Conservation (phyloP, 2,113 vertebrate genomes). For the Turdus rufiventris region DNA sequence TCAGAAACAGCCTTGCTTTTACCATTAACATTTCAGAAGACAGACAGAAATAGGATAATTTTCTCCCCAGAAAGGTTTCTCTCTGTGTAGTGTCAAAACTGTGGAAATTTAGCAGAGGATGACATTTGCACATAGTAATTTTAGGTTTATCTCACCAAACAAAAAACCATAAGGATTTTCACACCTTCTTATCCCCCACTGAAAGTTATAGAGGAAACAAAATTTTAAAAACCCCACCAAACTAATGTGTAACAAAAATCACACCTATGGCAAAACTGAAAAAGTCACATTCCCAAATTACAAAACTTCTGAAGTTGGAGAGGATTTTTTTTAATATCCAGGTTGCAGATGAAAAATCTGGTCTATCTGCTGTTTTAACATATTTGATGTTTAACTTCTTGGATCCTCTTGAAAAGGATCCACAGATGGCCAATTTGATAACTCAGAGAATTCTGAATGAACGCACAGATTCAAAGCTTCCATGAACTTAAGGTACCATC, state of each 20-base stretch:
- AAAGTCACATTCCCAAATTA: neutral
- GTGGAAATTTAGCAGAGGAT: neutral
- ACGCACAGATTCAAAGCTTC: neutral
- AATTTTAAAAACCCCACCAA: neutral
- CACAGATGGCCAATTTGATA: neutral
- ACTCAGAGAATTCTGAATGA: neutral
- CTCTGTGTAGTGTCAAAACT: neutral
- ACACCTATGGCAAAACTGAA: neutral
- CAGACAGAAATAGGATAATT: neutral
- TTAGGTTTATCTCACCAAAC: neutral
- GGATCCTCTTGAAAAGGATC: neutral
- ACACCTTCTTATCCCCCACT: neutral
- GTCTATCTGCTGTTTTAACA: neutral
- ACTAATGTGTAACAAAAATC: neutral
- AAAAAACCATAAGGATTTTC: neutral
- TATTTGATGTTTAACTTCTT: neutral
- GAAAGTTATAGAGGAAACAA: neutral
- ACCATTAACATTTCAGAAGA: conserved; percentile 13
- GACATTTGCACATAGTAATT: neutral
- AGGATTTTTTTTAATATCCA: neutral
- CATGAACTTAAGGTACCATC: fast-evolving
- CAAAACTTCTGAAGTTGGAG: neutral
- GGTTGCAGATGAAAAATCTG: neutral
- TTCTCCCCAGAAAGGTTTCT: neutral
- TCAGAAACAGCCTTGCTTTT: neutral